phyloP scores from a whole-genome alignment of 1,140 invertebrate species.

The Drosophila takahashii region DNA sequence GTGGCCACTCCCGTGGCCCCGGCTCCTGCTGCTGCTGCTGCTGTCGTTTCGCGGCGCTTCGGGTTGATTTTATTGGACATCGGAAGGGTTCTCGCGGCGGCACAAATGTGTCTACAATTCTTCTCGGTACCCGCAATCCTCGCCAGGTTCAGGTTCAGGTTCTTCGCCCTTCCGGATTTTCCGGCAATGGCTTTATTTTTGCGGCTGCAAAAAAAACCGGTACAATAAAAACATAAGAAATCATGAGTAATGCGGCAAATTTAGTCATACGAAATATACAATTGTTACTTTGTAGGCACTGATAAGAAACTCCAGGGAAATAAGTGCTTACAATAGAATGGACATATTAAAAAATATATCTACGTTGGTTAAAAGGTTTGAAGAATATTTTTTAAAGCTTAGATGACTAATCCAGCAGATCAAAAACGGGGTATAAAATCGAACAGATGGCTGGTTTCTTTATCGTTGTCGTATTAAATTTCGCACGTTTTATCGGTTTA shows the following conservation, averaged over 20 bases:
- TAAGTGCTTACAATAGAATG: background rate
- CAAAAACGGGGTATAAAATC: background rate
- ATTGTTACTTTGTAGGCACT: background rate
- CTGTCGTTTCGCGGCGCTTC: slow-evolving; percentile 83
- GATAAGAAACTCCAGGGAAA: slow-evolving; percentile 2
- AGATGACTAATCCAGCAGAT: no score
- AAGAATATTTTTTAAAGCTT: no score
- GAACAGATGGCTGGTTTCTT: background rate
- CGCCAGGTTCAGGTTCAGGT: slow-evolving; percentile 28
- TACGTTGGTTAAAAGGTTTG: no score
- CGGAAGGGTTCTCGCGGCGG: slow-evolving; percentile 55
- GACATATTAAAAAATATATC: background rate
- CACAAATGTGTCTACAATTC: slow-evolving; percentile 38
- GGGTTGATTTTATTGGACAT: slow-evolving; percentile 85
- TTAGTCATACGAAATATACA: background rate
- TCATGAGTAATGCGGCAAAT: slow-evolving; percentile 8
- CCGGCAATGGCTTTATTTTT: slow-evolving; percentile 5
- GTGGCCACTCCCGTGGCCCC: slow-evolving; percentile 68
- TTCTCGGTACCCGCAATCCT: slow-evolving; percentile 22
- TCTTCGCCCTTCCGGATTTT: slow-evolving; percentile 1
- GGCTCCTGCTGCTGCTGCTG: slow-evolving; percentile 64
- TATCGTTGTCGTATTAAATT: background rate
- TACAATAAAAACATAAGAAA: no score
- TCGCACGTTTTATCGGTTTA: background rate
- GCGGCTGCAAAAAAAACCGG: slow-evolving; percentile 7